phyloP scores from a whole-genome alignment of 2,113 vertebrate species.

The Benitochromis conjunctus region DNA sequence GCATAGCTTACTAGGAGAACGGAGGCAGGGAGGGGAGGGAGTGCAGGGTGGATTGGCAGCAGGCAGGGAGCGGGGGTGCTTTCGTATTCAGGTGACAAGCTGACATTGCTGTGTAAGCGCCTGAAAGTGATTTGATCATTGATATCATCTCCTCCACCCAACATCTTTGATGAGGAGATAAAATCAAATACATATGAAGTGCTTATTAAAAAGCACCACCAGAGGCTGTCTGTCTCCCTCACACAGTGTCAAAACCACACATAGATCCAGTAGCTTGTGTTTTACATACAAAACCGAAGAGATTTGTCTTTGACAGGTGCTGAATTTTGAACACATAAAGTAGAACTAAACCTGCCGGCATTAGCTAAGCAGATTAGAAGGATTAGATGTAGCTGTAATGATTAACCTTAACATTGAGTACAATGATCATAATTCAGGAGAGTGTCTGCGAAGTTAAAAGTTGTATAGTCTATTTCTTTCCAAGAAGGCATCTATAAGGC shows the following conservation, averaged over 20 bases:
- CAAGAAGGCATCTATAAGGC: conserved; percentile 56
- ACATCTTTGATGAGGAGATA: conserved; percentile 47
- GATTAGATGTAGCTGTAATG: background rate
- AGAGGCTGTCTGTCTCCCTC: background rate
- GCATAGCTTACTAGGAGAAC: conserved; percentile 77
- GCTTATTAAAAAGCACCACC: background rate
- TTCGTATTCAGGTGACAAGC: conserved; percentile 52
- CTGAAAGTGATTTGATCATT: conserved; percentile 59
- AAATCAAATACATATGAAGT: conserved; percentile 39
- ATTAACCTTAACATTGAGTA: conserved; percentile 14
- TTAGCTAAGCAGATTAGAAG: background rate
- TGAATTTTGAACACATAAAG: conserved; percentile 37
- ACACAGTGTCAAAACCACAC: background rate
- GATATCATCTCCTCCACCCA: conserved; percentile 40
- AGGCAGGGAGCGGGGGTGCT: conserved; percentile 12
- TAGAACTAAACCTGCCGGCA: conserved; percentile 39
- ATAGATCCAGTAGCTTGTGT: background rate
- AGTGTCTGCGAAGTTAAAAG: background rate
- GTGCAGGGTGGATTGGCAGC: background rate
- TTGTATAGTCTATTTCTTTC: conserved; percentile 17
- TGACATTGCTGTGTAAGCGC: conserved; percentile 58
- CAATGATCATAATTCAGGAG: background rate
- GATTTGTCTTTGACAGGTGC: conserved; percentile 50
- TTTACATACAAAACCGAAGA: background rate
- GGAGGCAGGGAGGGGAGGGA: background rate